Base-by-base conservation (phyloP, 2,888 invertebrate species). In the Oxytorus armatus region DNA sequence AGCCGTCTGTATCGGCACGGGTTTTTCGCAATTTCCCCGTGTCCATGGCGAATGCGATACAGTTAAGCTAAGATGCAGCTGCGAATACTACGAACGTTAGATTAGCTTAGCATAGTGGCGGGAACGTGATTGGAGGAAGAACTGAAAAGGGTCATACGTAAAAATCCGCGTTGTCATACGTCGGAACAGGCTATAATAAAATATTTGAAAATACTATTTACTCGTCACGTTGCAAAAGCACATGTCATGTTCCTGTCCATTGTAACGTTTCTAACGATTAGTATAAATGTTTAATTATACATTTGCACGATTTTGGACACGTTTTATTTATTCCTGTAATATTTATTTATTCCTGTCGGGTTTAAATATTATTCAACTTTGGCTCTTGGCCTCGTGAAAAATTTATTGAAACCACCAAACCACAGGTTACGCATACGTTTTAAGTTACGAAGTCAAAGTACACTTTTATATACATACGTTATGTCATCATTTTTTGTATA, bases 221-320 rank as follows among this genome's bases (percentile, higher is more conserved):
- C 3, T 33, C n/a, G 39, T 10, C 51, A 44, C 53, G 4, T 51
- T 25, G 25, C 10, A 42, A 70, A 70, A 57, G 14, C 47, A 33
- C 49, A 49, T 53, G 39, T 51, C 70, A 72, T 57, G n/a, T n/a
- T 59, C n/a, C 23, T n/a, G 61, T 42, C 51, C 61, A 72, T 73
- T 63, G 63, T 73, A 42, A 51, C 63, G 42, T 18, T 59, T 51
- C 14, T 53, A 14, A 73, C 51, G 8, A 53, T 73, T 53, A 73
- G 49, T 63, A 73, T 73, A 73, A 73, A 73, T 51, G 51, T 42
- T 63, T 29, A 29, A 73, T 63, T 42, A 73, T 53, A 73, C 59
- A 61, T 61, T n/a, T 47, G 5, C n/a, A n/a, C n/a, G n/a, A n/a
- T 3, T 21, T 4, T 18, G 8, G 7, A 3, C 39, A 53, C 16